Evolutionary conservation across 2,797 vertebrate genomes (phyloP), one percentile per base, ranked within the genome.

Genomic region (Sebastes hubbsi): DNA sequence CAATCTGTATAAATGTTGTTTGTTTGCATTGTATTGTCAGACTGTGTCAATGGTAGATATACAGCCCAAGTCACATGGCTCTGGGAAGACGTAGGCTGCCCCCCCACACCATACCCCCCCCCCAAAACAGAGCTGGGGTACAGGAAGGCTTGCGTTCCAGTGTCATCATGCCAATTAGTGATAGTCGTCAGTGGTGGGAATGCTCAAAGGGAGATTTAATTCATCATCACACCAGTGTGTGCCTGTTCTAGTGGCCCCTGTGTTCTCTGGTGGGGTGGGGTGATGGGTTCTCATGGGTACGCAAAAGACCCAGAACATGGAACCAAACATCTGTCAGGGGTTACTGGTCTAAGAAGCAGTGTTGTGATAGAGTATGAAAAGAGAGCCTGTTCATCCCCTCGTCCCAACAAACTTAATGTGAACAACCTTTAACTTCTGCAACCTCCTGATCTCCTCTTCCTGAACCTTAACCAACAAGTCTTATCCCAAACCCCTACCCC

Each of bases 201-300:
- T 74, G 77, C 87, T 94, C 80, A 86, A 88, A 88, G 92, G 90
- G 93, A 92, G 93, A 88, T 92, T 90, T 89, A 90, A 83, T 92
- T 91, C 91, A 92, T 94, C 93, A 97, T 97, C 97, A 98, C 97
- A 98, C 98, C 98, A 97, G 98, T 97, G 97, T 98, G 98, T 98
- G 97, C 98, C 98, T 99, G 97, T 98, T 97, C 94, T 32, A 80
- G 90, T 87, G 91, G 89, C 89, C 91, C 90, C 87, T 83, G 89
- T 78, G 86, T 84, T 90, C 87, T 88, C 89, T 34, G 49, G 81
- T 58, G 78, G 67, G 77, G 80, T 13, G 72, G 78, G 75, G 80
- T 52, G 80, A 22, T 25, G 72, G 85, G 75, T 75, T 85, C 86
- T 76, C 66, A 38, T 24, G 83, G 87, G 64, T 92, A 89, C 92